Percentiles rank a stretch among this genome's conserved stretches.
These are phyloP conservation scores for Quiscalus mexicanus DNA, from an alignment of 2,113 vertebrate genomes.

Conservation along the genomic window DNA sequence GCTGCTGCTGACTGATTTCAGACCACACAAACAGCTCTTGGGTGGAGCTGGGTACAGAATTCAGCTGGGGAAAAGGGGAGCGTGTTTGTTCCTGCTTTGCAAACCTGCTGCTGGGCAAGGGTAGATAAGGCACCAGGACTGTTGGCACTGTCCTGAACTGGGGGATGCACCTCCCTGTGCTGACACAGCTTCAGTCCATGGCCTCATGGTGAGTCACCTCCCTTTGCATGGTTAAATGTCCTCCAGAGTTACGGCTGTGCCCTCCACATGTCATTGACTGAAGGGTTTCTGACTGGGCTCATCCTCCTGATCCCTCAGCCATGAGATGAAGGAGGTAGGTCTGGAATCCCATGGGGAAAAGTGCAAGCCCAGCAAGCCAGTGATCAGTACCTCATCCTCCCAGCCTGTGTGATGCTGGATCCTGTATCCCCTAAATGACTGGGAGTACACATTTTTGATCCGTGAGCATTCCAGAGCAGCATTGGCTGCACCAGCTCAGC, in stretches of 20 bases:
- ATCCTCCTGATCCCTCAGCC: not conserved
- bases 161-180: not conserved
- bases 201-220: not conserved
- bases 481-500: not conserved
- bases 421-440: not conserved
- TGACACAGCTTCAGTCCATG: not conserved
- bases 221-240: not conserved
- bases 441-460: not conserved
- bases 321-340: not conserved
- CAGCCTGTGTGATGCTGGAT: fast-evolving
- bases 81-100: not conserved
- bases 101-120: not conserved
- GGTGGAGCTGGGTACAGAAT: not conserved
- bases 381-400: not conserved
- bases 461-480: fast-evolving
- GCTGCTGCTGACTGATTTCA: not conserved
- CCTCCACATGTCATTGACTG: not conserved
- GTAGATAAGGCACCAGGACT: not conserved
- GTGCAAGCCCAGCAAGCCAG: not conserved
- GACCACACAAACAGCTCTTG: not conserved
- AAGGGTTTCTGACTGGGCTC: not conserved
- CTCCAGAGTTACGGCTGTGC: not conserved
- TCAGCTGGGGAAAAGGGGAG: not conserved
- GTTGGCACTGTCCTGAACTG: not conserved
- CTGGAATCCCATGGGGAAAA: not conserved